phyloP scores from a whole-genome alignment of 2,797 vertebrate genomes.

The Schizothorax lantsangensis region DNA sequence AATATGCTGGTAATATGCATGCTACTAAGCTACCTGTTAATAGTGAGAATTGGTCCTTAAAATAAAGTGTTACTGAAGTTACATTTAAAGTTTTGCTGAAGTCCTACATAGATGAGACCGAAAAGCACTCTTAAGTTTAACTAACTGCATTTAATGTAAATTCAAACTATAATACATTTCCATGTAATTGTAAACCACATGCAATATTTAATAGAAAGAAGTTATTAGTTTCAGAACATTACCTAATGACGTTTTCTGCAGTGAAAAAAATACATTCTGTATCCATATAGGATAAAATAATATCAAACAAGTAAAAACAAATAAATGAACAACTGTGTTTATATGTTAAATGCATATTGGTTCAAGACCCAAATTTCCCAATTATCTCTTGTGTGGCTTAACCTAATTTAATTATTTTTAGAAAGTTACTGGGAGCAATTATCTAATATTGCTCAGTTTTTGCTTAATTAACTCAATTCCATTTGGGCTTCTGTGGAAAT shows the following conservation, averaged over 20 bases:
- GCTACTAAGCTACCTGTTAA: too few species aligned
- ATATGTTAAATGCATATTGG: neutral
- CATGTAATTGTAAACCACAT: neutral
- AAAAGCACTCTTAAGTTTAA: neutral
- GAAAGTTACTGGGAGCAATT: slow-evolving; percentile 29
- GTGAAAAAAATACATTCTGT: neutral
- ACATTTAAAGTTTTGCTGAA: too few species aligned
- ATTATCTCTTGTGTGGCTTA: slow-evolving; percentile 26
- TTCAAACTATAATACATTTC: neutral
- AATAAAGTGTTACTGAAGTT: too few species aligned
- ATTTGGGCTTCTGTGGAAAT: slow-evolving; percentile 45
- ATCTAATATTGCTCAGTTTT: slow-evolving; percentile 35
- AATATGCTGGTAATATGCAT: too few species aligned
- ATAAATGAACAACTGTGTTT: neutral
- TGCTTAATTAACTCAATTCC: slow-evolving; percentile 40
- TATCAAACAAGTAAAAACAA: neutral
- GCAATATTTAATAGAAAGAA: neutral
- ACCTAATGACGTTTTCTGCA: neutral
- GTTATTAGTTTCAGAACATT: neutral
- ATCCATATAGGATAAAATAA: neutral
- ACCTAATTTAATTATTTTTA: slow-evolving; percentile 40
- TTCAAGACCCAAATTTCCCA: slow-evolving; percentile 26
- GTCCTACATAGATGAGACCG: too few species aligned
- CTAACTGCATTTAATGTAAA: neutral
- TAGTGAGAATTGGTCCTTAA: too few species aligned